Evolutionary conservation across 2,888 invertebrate genomes (phyloP).

Genomic region (Pristionchus fissidentatus): DNA sequence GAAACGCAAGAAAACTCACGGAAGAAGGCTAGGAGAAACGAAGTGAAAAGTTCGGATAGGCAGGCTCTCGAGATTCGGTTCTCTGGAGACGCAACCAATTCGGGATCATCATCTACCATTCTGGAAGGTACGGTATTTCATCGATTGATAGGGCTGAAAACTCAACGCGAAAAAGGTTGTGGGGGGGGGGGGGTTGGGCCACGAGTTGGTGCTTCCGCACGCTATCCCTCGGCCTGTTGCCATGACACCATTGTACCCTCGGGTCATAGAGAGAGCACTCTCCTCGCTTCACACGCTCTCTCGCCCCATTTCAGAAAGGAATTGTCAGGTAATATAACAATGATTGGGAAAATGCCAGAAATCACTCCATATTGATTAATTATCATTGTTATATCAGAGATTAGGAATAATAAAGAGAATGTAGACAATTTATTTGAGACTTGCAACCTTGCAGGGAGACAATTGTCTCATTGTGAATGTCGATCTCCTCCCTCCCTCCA

Average conservation of each 20-base stretch:
- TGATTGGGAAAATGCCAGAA: too few species aligned
- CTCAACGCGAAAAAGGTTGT: neutral
- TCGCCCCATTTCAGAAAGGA: neutral
- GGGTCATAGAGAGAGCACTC: neutral
- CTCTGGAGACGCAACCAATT: neutral
- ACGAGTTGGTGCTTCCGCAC: neutral
- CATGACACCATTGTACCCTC: slow-evolving; percentile 32
- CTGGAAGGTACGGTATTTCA: too few species aligned
- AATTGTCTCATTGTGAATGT: neutral
- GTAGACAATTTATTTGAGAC: too few species aligned
- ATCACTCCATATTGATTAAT: too few species aligned
- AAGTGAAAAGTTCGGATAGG: neutral
- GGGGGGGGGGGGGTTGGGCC: neutral
- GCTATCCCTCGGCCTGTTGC: neutral
- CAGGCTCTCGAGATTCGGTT: slow-evolving; percentile 17
- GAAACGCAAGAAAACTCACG: neutral
- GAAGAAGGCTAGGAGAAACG: slow-evolving; percentile 21
- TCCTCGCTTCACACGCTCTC: neutral
- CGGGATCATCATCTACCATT: neutral
- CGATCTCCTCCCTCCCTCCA: neutral
- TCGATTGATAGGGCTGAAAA: too few species aligned
- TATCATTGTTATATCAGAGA: neutral
- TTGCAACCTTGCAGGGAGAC: too few species aligned
- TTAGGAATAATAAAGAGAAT: neutral
- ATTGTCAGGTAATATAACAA: too few species aligned